A percentile compares a stretch with the other conserved stretches of the same genome.
Conservation (phyloP, 2,797 vertebrate genomes). For the Pygocentrus nattereri region DNA sequence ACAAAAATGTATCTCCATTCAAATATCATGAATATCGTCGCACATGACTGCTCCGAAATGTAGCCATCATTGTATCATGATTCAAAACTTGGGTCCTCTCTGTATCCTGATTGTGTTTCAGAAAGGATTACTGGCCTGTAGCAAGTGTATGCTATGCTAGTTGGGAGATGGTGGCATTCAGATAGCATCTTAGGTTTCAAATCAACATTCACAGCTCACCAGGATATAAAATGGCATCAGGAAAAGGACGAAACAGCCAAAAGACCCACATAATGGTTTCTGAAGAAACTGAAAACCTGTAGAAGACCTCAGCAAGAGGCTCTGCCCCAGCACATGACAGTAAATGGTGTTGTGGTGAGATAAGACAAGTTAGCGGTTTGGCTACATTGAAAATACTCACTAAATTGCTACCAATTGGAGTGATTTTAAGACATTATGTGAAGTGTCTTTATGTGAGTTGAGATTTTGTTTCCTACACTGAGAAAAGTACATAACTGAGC, state of each 20-base stretch:
- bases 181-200: constrained; percentile 59
- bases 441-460: constrained; percentile 4
- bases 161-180: constrained; percentile 35
- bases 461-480: not conserved
- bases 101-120: not conserved
- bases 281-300: constrained; percentile 10
- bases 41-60: too few species aligned
- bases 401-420: not conserved
- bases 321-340: constrained; percentile 6
- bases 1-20: too few species aligned
- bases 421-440: constrained; percentile 8
- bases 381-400: not conserved
- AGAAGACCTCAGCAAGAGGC: constrained; percentile 7
- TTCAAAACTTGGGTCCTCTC: not conserved
- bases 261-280: constrained; percentile 8
- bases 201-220: constrained; percentile 50
- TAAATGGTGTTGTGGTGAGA: constrained; percentile 14
- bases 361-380: constrained; percentile 10
- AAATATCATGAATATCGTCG: too few species aligned
- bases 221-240: constrained; percentile 51
- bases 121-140: not conserved
- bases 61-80: too few species aligned
- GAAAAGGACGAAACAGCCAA: constrained; percentile 5
- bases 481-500: too few species aligned
- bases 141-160: constrained; percentile 12